Evolutionary conservation across 2,797 vertebrate species (phyloP).

Genomic region (Hypotaenidia philippensis): DNA sequence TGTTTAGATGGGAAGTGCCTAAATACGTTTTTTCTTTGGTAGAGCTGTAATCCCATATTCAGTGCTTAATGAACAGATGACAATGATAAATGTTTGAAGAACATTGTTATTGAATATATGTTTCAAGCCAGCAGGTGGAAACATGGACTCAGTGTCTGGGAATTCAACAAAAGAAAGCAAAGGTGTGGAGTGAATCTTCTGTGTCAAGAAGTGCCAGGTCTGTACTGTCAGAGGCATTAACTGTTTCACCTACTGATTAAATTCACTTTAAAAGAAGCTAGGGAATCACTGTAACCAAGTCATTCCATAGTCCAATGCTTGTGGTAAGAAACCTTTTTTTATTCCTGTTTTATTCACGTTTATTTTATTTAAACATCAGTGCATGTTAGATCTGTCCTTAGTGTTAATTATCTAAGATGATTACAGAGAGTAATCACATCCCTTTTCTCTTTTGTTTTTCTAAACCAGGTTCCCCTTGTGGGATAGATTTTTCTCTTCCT

Average conservation of each 20-base stretch:
- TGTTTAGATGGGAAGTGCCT: background rate
- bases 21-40: background rate
- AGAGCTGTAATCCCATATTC: background rate
- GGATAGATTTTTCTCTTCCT: background rate
- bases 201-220: background rate
- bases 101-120: background rate
- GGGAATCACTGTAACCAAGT: background rate
- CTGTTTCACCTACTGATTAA: background rate
- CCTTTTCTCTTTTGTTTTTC: fast-evolving
- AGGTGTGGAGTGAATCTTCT: background rate
- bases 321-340: background rate
- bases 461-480: background rate
- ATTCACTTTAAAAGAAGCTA: background rate
- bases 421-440: background rate
- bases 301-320: background rate
- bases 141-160: background rate
- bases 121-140: conserved; percentile 13
- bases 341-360: background rate
- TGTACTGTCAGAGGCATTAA: background rate
- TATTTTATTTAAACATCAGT: background rate
- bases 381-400: background rate
- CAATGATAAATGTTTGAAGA: conserved; percentile 33
- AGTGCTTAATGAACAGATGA: background rate
- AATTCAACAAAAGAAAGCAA: background rate
- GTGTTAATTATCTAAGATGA: background rate